Percentiles rank a stretch among this genome's conserved stretches.
phyloP scores from a whole-genome alignment of 92 coral and sea anemone genomes.

The Epizoanthus illoricatus region DNA sequence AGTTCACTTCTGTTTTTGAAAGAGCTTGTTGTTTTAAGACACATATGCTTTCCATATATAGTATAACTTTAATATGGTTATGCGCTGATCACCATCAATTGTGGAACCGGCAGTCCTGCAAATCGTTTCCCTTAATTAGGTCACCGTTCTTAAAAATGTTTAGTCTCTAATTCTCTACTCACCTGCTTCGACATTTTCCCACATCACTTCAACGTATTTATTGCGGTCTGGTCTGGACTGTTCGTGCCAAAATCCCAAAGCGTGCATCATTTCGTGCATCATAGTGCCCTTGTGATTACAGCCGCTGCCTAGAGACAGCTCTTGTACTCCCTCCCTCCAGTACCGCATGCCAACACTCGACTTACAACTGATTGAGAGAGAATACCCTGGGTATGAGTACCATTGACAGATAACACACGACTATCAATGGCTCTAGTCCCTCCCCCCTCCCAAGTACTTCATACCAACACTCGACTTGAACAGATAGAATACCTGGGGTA shows the following conservation, averaged over 20 bases:
- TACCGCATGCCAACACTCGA: constrained; percentile 68
- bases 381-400: neutral
- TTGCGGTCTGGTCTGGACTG: constrained; percentile 80
- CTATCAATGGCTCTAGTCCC: neutral
- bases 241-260: constrained; percentile 84
- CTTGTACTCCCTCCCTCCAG: constrained; percentile 65
- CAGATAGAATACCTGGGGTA: too few species aligned
- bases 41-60: too few species aligned
- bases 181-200: constrained; percentile 75
- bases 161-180: neutral
- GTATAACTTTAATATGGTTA: too few species aligned
- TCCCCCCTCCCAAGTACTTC: neutral
- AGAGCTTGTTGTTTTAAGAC: too few species aligned
- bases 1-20: too few species aligned
- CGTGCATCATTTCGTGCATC: constrained; percentile 82
- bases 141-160: neutral
- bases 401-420: too few species aligned
- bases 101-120: too few species aligned
- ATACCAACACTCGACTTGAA: neutral
- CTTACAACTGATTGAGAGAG: constrained; percentile 56
- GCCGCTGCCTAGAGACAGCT: constrained; percentile 68
- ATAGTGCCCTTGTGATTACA: constrained; percentile 62
- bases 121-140: neutral
- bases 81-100: too few species aligned
- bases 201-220: constrained; percentile 68